Evolutionary conservation across 2,888 invertebrate genomes (phyloP).

Genomic region (Melanotus villosus): DNA sequence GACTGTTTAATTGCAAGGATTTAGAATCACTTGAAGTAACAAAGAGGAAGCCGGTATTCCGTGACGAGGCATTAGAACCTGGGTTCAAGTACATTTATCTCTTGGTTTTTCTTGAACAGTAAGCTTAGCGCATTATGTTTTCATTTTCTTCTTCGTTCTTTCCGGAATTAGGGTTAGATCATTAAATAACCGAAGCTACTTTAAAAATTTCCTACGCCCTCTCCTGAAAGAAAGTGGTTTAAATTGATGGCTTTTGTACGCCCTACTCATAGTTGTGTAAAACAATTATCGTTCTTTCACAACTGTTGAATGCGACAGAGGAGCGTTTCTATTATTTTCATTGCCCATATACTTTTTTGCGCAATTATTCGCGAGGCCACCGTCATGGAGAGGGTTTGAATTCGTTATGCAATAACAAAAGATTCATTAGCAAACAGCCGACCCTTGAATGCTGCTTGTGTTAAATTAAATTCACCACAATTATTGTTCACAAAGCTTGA

Average conservation of each 20-base stretch:
- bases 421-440: constrained; percentile 41
- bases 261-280: no score
- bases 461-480: constrained; percentile 41
- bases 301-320: no score
- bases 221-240: no score
- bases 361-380: constrained; percentile 16
- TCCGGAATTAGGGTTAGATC: background rate
- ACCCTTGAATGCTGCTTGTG: constrained; percentile 37
- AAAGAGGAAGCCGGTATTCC: constrained; percentile 24
- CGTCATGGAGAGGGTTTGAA: constrained; percentile 18
- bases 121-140: constrained; percentile 16
- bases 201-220: no score
- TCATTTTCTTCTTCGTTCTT: constrained; percentile 12
- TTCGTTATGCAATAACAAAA: constrained; percentile 36
- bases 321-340: background rate
- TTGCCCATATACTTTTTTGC: constrained; percentile 23
- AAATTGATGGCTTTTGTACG: no score
- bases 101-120: constrained; percentile 24
- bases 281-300: no score
- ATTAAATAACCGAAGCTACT: background rate
- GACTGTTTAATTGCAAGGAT: constrained; percentile 29
- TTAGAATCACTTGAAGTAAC: constrained; percentile 30
- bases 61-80: constrained; percentile 30
- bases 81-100: constrained; percentile 33
- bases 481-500: constrained; percentile 42